Conservation (phyloP, 2,113 vertebrate genomes). For the Rhinoderma darwinii region DNA sequence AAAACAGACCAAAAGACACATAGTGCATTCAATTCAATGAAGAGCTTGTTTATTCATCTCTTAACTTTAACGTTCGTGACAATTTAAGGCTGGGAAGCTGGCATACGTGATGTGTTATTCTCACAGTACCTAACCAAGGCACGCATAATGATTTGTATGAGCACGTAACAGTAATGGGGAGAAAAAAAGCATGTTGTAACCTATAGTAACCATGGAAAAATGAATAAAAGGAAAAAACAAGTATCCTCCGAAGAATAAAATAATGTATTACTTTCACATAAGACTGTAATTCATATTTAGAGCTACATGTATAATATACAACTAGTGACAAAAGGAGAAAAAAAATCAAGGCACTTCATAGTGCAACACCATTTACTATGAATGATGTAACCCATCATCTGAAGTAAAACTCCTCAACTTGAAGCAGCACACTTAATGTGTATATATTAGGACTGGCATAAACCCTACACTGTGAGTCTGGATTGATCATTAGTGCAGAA, state of each 20-base stretch:
- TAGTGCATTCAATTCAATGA: not conserved
- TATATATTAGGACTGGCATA: too few species aligned
- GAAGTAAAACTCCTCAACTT: not conserved
- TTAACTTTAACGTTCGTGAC: not conserved
- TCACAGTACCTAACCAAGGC: not conserved
- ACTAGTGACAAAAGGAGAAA: too few species aligned
- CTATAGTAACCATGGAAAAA: not conserved
- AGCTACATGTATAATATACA: too few species aligned
- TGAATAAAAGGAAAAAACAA: too few species aligned
- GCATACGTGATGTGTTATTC: not conserved
- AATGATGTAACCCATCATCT: not conserved
- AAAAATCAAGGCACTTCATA: too few species aligned
- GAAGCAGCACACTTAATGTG: too few species aligned
- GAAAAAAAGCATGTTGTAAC: not conserved
- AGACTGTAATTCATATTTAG: too few species aligned
- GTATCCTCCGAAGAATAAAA: too few species aligned
- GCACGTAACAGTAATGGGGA: not conserved
- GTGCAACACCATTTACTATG: not conserved
- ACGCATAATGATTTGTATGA: not conserved
- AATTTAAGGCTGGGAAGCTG: not conserved
- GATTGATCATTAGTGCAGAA: too few species aligned
- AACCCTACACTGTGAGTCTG: too few species aligned
- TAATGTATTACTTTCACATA: too few species aligned
- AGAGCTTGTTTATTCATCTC: conserved; percentile 24
- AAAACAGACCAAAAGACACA: conserved; percentile 3